These are phyloP conservation scores for Choloepus hoffmanni DNA, from an alignment of 2,113 vertebrate species.

Conservation along the genomic window DNA sequence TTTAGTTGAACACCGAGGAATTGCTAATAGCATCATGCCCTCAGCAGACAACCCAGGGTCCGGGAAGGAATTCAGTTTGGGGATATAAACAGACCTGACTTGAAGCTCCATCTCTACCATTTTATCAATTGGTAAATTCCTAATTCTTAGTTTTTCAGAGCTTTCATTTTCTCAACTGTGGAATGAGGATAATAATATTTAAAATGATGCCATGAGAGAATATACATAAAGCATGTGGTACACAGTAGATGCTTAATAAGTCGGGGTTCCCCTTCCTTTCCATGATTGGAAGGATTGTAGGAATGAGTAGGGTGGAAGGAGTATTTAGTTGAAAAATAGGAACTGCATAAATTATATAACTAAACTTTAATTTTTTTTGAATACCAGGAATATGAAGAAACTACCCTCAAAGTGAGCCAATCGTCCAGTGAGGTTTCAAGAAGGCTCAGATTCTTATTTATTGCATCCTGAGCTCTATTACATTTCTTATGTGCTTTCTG, in stretches of 20 bases:
- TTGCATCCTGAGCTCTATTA: not conserved
- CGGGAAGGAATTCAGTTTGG: not conserved
- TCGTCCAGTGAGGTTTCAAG: not conserved
- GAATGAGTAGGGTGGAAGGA: not conserved
- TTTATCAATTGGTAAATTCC: not conserved
- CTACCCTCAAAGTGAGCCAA: not conserved
- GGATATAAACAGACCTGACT: not conserved
- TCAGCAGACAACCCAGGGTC: too few species aligned
- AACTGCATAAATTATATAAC: not conserved
- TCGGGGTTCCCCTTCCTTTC: not conserved
- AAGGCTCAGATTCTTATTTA: not conserved
- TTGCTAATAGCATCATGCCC: not conserved
- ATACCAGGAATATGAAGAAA: not conserved
- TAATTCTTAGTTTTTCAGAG: not conserved
- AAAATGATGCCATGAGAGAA: not conserved
- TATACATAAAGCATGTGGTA: rapidly evolving
- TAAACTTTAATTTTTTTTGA: not conserved
- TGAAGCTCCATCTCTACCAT: not conserved
- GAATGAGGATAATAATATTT: not conserved
- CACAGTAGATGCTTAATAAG: rapidly evolving
- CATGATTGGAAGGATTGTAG: not conserved
- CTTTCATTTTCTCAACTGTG: not conserved
- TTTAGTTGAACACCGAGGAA: not conserved
- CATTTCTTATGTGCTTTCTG: not conserved
- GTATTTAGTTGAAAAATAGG: not conserved